Conservation (phyloP, 2,797 vertebrate species). For the Dryobates pubescens region DNA sequence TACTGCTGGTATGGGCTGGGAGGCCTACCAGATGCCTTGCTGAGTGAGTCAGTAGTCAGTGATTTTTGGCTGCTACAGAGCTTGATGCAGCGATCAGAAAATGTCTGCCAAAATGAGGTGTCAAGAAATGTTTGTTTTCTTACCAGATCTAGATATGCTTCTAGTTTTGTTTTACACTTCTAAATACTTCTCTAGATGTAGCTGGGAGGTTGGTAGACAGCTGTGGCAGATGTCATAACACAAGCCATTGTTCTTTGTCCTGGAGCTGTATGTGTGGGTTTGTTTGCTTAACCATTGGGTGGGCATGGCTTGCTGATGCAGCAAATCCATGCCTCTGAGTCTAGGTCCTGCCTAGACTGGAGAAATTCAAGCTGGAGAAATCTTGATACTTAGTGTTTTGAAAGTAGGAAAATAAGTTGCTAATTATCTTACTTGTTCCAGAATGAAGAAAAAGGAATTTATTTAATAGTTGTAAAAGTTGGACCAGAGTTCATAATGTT, state of each 20-base stretch:
- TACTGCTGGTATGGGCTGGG: background rate
- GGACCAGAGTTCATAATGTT: background rate
- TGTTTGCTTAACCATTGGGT: background rate
- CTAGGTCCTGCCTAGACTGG: background rate
- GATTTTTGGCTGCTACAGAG: background rate
- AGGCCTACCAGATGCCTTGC: constrained; percentile 1
- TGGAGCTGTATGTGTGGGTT: background rate
- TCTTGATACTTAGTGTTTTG: background rate
- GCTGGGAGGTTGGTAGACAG: background rate
- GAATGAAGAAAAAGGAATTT: background rate
- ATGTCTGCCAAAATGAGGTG: constrained; percentile 7
- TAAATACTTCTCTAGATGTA: background rate
- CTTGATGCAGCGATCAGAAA: background rate
- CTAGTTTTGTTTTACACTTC: constrained; percentile 16
- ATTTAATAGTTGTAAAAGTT: background rate
- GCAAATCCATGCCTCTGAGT: background rate
- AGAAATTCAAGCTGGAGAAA: background rate
- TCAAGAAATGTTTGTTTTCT: constrained; percentile 18
- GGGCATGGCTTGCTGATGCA: background rate
- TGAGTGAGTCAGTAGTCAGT: constrained; percentile 22
- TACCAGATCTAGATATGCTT: background rate
- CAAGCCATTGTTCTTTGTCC: background rate
- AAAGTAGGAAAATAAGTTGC: background rate
- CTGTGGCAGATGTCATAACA: background rate
- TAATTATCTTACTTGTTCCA: background rate